Evolutionary conservation across 2,888 invertebrate species (phyloP).

Genomic region (Hemicrepidius hirtus): DNA sequence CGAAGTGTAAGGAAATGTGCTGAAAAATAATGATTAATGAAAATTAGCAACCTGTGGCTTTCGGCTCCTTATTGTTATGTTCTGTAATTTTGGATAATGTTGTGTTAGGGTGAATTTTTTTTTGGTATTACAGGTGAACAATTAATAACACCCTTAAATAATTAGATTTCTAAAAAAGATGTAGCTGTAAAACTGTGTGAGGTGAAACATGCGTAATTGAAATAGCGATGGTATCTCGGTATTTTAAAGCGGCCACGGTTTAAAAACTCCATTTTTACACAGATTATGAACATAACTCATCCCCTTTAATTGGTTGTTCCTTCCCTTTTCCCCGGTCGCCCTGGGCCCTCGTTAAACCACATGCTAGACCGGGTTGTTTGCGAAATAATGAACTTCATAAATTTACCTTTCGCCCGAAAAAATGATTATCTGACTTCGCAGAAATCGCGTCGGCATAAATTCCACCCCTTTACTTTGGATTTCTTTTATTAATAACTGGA

Average conservation of each 20-base stretch:
- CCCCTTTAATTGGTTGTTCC: conserved; percentile 57
- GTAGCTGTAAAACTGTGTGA: not conserved
- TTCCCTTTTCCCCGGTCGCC: conserved; percentile 47
- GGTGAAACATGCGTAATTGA: conserved; percentile 43
- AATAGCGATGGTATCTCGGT: conserved; percentile 39
- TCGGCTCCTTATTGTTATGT: too few relatives aligned
- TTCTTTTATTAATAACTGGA: conserved; percentile 33
- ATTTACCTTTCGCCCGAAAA: conserved; percentile 63
- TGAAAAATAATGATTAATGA: too few relatives aligned
- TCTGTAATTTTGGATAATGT: too few relatives aligned
- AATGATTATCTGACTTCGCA: conserved; percentile 62
- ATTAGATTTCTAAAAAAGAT: conserved; percentile 7
- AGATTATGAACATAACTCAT: conserved; percentile 61
- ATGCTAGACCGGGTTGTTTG: conserved; percentile 63
- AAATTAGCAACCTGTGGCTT: too few relatives aligned
- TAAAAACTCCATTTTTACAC: conserved; percentile 58
- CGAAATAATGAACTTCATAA: conserved; percentile 67
- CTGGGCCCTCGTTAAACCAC: conserved; percentile 56
- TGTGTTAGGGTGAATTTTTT: too few relatives aligned
- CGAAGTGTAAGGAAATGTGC: too few relatives aligned
- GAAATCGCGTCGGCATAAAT: conserved; percentile 61
- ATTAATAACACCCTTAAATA: not conserved
- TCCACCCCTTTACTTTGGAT: conserved; percentile 40
- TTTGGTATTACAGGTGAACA: too few relatives aligned
- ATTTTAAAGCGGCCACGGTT: conserved; percentile 32